Base-by-base conservation (phyloP, 2,797 vertebrate genomes). In the Chrysolophus pictus region DNA sequence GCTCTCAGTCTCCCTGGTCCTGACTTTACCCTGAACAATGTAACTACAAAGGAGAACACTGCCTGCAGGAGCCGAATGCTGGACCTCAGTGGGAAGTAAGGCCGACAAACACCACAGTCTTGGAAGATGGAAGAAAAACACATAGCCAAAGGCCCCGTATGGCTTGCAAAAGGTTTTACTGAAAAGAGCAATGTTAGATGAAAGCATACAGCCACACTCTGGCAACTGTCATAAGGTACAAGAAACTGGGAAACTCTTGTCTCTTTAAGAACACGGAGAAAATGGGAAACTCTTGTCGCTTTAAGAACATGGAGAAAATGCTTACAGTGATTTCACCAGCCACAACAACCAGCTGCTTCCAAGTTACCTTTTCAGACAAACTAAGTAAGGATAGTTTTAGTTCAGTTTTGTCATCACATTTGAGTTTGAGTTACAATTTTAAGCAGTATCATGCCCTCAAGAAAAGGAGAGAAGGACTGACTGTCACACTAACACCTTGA, bases 381-480 rank as follows among this genome's bases (percentile, higher is more conserved):
- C 63, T 8, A 60, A 75, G 21, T 76, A 89, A 60, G 14, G 44
- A 23, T 9, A 56, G 69, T 41, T 92, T 92, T 75, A 78, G 44
- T 70, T 75, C 42, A 53, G 51, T 2, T 92, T 92, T 75, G 33
- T 92, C 79, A 94, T 92, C 42, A 46, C 6, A 3, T 85, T 78
- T 84, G 51, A 6, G 28, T 88, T 44, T n/a, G 31, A 29, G 29
- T 44, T 93, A 90, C 67, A 58, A 37, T 85, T 55, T 91, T 85
- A 75, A 63, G 39, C 22, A 49, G 8, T 4, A 26, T 37, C 67
- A 91, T 59, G 62, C 42, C 62, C 89, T 87, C 49, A 83, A 83
- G 79, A 85, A 84, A 88, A 65, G 21, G 16, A 93, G 74, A 84
- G 62, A 85, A 93, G 18, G 35, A 95, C 78, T 87, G 55, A 95